phyloP scores from a whole-genome alignment of 2,888 invertebrate species.

The Spisula solida region DNA sequence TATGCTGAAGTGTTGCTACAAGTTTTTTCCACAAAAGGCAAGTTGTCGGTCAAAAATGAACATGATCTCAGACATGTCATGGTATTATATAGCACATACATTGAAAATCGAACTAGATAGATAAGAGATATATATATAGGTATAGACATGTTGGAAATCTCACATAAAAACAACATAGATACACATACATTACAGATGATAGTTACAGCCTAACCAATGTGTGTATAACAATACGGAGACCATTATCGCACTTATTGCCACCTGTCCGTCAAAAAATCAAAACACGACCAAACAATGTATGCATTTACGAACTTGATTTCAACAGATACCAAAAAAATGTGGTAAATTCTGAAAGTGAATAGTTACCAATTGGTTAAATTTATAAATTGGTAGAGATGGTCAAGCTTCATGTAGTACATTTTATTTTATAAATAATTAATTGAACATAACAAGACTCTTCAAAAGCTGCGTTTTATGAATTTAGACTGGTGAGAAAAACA shows the following conservation, averaged over 20 bases:
- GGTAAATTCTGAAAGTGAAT: neutral
- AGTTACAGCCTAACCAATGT: neutral
- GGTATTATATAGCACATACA: slow-evolving; percentile 24
- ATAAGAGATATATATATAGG: neutral
- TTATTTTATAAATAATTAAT: neutral
- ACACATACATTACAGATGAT: neutral
- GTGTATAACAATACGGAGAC: slow-evolving; percentile 6
- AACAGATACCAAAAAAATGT: neutral
- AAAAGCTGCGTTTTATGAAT: neutral
- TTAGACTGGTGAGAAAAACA: neutral
- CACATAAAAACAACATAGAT: slow-evolving; percentile 27
- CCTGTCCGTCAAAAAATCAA: neutral
- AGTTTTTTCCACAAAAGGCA: neutral
- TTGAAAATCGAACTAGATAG: slow-evolving; percentile 22
- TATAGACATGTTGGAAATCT: slow-evolving; percentile 26
- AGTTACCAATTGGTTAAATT: neutral
- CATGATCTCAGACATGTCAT: slow-evolving; percentile 18
- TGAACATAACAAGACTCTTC: neutral
- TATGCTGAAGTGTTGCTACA: neutral
- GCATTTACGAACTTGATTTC: neutral
- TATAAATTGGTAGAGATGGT: neutral
- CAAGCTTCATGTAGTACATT: neutral
- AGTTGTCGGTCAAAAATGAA: slow-evolving; percentile 10
- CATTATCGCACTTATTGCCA: neutral
- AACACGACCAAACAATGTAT: neutral